phyloP scores from a whole-genome alignment of 2,888 invertebrate genomes.

The Eupeodes latifasciatus region DNA sequence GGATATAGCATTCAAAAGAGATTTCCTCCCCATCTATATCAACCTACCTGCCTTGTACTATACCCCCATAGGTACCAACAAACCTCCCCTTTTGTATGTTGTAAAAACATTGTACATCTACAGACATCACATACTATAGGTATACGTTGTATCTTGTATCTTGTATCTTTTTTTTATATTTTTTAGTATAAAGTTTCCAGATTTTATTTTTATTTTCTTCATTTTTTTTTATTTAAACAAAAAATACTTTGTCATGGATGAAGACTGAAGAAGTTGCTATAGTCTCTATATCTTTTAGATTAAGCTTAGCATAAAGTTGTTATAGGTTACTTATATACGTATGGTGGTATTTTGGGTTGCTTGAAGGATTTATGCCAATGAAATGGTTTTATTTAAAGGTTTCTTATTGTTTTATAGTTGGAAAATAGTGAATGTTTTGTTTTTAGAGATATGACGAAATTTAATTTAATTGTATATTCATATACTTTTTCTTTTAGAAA shows the following conservation, averaged over 20 bases:
- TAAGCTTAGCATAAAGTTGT: conserved; percentile 34
- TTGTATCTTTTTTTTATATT: conserved; percentile 4
- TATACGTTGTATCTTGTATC: conserved; percentile 30
- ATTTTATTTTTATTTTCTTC: conserved; percentile 44
- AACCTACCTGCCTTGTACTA: neutral
- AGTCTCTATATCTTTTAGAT: neutral
- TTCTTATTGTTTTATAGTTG: conserved; percentile 20
- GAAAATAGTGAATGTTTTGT: conserved; percentile 12
- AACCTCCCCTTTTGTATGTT: neutral
- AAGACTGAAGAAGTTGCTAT: conserved; percentile 3
- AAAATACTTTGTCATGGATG: conserved; percentile 27
- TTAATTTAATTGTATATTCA: neutral
- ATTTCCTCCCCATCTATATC: conserved; percentile 42
- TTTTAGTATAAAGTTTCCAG: conserved; percentile 55
- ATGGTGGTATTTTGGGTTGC: conserved; percentile 28
- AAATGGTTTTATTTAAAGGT: conserved; percentile 44
- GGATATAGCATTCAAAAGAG: conserved; percentile 69
- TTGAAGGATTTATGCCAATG: conserved; percentile 41
- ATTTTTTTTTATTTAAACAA: conserved; percentile 11
- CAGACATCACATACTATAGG: neutral
- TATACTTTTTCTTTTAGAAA: neutral
- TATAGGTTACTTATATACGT: too few relatives aligned
- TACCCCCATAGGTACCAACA: neutral
- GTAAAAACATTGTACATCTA: neutral
- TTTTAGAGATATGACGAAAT: conserved; percentile 11